A percentile compares a stretch with the other conserved stretches of the same genome.
Evolutionary conservation across 2,888 invertebrate genomes (phyloP).

Genomic region (Cordilura impudica): DNA sequence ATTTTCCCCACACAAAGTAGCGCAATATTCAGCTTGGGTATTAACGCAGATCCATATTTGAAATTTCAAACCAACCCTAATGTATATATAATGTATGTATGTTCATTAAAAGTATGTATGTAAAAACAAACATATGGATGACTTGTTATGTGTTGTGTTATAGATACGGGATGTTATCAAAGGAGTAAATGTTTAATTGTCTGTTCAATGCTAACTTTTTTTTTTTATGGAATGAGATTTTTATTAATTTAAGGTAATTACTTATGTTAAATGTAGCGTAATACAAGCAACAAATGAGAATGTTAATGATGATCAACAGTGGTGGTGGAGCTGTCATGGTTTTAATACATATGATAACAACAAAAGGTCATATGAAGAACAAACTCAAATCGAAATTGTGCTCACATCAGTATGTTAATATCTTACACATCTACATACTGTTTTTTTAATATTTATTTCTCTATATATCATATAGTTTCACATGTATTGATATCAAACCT

Average conservation of each 20-base stretch:
- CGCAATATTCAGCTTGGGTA: too few relatives aligned
- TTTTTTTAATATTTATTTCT: conserved; percentile 2
- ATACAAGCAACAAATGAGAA: conserved; percentile 41
- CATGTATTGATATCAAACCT: too few relatives aligned
- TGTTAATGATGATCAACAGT: neutral
- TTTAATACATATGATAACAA: neutral
- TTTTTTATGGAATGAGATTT: neutral
- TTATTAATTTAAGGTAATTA: conserved; percentile 48
- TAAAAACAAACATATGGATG: too few relatives aligned
- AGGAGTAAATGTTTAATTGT: conserved; percentile 45
- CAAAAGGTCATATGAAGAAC: conserved; percentile 39
- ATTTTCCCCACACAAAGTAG: too few relatives aligned
- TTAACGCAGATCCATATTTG: too few relatives aligned
- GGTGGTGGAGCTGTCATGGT: neutral
- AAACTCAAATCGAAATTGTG: conserved; percentile 1
- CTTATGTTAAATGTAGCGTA: conserved; percentile 54
- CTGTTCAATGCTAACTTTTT: conserved; percentile 29
- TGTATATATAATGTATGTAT: too few relatives aligned
- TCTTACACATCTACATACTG: neutral
- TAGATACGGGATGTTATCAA: conserved; percentile 15
- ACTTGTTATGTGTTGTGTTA: neutral
- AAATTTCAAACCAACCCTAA: too few relatives aligned
- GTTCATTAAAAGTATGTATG: too few relatives aligned
- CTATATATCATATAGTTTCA: neutral
- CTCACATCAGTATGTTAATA: neutral